These are phyloP conservation scores for Ammospiza caudacuta DNA, from an alignment of 2,113 vertebrate species.

Conservation along the genomic window DNA sequence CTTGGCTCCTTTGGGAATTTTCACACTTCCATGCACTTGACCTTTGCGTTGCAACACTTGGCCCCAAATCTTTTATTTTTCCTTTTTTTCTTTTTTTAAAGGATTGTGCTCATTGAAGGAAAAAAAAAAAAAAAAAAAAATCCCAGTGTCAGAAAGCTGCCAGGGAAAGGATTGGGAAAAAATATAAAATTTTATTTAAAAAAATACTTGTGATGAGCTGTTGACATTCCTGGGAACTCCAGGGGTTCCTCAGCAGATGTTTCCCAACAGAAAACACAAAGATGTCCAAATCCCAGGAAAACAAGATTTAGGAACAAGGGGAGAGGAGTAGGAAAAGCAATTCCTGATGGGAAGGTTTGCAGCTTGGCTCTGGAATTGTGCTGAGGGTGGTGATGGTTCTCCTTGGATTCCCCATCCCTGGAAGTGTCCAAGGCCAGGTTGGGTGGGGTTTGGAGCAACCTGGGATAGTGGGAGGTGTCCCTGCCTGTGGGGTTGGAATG, in stretches of 20 bases:
- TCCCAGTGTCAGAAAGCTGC: background rate
- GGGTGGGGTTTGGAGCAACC: background rate
- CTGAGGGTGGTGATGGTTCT: background rate
- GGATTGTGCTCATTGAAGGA: background rate
- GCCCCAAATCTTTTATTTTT: rapidly evolving
- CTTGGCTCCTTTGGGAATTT: conserved; percentile 16
- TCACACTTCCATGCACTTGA: conserved; percentile 30
- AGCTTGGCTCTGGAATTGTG: background rate
- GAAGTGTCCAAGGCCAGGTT: background rate
- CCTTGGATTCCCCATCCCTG: background rate
- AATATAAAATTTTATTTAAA: background rate
- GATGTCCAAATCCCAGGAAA: background rate
- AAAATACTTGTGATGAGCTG: background rate
- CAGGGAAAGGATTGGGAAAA: background rate
- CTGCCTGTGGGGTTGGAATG: background rate
- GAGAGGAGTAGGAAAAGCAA: background rate
- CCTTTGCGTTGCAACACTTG: background rate
- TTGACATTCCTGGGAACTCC: background rate
- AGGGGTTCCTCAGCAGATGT: background rate
- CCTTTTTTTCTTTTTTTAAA: no score
- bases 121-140: background rate
- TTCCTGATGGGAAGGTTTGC: background rate
- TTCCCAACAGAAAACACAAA: background rate
- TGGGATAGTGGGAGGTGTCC: background rate
- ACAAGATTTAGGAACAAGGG: background rate